Conservation (phyloP, 2,113 vertebrate genomes). For the Lota lota region DNA sequence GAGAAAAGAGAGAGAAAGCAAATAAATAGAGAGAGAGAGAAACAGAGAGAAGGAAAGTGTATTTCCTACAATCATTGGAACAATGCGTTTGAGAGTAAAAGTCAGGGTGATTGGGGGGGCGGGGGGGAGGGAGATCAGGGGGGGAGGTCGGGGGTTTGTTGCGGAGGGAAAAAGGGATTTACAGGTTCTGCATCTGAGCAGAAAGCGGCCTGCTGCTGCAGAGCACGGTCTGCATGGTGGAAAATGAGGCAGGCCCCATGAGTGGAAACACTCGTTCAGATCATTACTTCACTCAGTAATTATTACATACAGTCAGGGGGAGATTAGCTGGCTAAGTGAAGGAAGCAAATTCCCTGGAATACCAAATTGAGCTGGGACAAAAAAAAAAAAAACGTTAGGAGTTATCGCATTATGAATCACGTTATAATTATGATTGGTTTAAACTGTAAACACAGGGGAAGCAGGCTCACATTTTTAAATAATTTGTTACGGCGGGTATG, state of each 20-base stretch:
- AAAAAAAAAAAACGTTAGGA: background rate
- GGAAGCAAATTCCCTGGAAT: background rate
- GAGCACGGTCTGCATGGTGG: slow-evolving; percentile 61
- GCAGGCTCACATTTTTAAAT: background rate
- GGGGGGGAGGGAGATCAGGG: slow-evolving; percentile 21
- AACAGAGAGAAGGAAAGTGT: slow-evolving; percentile 5
- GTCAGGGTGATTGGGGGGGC: no score
- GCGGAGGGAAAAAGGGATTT: slow-evolving; percentile 11
- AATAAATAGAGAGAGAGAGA: background rate
- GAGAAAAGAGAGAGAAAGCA: no score
- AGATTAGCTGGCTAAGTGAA: background rate
- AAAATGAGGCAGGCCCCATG: slow-evolving; percentile 63
- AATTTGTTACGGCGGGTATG: background rate
- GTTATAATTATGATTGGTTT: background rate
- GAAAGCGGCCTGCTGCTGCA: slow-evolving; percentile 31
- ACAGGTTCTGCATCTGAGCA: slow-evolving; percentile 63
- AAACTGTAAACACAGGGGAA: background rate
- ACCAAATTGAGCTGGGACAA: background rate
- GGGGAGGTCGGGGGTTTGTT: slow-evolving; percentile 32
- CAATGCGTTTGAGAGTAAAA: no score
- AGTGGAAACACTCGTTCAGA: slow-evolving; percentile 69
- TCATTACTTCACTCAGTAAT: slow-evolving; percentile 68
- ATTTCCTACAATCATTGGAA: no score
- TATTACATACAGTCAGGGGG: slow-evolving; percentile 60
- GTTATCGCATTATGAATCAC: background rate